Evolutionary conservation across 2,888 invertebrate genomes (phyloP).

Genomic region (Protophormia terraenovae): DNA sequence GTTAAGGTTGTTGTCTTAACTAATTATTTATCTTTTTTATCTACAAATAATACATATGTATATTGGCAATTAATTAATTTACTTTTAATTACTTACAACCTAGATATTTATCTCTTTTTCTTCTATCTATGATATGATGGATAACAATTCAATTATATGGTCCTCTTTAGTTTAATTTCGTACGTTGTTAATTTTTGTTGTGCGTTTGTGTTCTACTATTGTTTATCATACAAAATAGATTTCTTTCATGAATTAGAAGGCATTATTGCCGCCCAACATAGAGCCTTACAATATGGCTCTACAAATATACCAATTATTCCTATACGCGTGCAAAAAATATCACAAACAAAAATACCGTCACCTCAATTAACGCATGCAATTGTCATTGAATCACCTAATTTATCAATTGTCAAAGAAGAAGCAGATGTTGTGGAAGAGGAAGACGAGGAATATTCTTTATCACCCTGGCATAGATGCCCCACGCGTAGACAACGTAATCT

Average conservation of each 20-base stretch:
- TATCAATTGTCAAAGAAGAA: neutral
- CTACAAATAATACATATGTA: neutral
- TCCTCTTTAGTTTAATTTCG: slow-evolving; percentile 47
- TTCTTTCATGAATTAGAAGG: slow-evolving; percentile 76
- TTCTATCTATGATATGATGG: neutral
- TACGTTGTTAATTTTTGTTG: slow-evolving; percentile 7
- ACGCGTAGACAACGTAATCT: slow-evolving; percentile 68
- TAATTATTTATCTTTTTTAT: neutral
- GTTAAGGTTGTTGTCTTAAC: slow-evolving; percentile 28
- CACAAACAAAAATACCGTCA: neutral
- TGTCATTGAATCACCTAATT: neutral
- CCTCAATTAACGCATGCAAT: neutral
- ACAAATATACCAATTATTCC: slow-evolving; percentile 13
- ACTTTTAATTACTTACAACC: neutral
- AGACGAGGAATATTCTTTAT: neutral
- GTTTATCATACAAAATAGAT: slow-evolving; percentile 74
- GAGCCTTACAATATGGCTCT: slow-evolving; percentile 69
- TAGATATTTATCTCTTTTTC: neutral
- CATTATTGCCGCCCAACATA: slow-evolving; percentile 62
- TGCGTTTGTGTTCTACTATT: neutral
- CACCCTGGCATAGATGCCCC: slow-evolving; percentile 1
- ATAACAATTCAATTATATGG: slow-evolving; percentile 42
- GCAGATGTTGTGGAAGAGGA: neutral
- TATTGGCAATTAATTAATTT: slow-evolving; percentile 39
- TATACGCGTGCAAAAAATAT: slow-evolving; percentile 16